Percentiles rank a stretch among this genome's conserved stretches.
These are phyloP conservation scores for Eulemur macaco DNA, from an alignment of 2,113 vertebrate genomes.

Conservation along the genomic window DNA sequence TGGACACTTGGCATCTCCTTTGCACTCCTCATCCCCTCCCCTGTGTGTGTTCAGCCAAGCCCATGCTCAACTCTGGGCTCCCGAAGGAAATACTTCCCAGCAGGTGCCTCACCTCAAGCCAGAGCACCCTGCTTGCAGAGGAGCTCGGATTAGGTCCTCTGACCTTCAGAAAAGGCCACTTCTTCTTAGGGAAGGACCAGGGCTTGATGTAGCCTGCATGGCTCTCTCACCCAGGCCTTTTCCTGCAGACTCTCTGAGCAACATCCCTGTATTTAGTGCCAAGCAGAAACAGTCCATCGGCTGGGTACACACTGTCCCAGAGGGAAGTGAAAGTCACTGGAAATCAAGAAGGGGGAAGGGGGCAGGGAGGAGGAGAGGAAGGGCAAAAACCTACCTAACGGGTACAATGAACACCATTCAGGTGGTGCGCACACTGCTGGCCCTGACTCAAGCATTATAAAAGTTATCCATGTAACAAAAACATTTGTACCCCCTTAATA, in stretches of 20 bases:
- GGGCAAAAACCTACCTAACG: too few relatives aligned
- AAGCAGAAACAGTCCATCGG: neutral
- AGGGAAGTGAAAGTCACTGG: too few relatives aligned
- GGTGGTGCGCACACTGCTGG: too few relatives aligned
- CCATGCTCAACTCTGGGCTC: neutral
- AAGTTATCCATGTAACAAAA: too few relatives aligned
- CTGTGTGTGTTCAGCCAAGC: neutral
- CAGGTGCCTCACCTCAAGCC: neutral
- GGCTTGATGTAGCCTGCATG: rapidly evolving
- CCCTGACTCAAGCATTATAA: too few relatives aligned
- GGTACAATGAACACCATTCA: too few relatives aligned
- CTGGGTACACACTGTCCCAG: too few relatives aligned
- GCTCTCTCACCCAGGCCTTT: neutral
- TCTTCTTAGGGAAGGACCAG: neutral
- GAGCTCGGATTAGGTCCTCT: neutral
- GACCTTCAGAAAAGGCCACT: neutral
- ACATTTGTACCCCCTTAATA: too few relatives aligned
- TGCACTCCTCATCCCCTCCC: neutral
- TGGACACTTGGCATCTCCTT: neutral
- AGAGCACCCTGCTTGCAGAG: too few relatives aligned
- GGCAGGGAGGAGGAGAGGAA: too few relatives aligned
- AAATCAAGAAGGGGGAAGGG: too few relatives aligned
- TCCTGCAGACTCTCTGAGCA: neutral
- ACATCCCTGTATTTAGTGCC: neutral
- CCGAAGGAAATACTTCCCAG: neutral